Evolutionary conservation across 2,888 invertebrate genomes (phyloP), one percentile per base, ranked within the genome.

Genomic region (Flexamia atlantica): DNA sequence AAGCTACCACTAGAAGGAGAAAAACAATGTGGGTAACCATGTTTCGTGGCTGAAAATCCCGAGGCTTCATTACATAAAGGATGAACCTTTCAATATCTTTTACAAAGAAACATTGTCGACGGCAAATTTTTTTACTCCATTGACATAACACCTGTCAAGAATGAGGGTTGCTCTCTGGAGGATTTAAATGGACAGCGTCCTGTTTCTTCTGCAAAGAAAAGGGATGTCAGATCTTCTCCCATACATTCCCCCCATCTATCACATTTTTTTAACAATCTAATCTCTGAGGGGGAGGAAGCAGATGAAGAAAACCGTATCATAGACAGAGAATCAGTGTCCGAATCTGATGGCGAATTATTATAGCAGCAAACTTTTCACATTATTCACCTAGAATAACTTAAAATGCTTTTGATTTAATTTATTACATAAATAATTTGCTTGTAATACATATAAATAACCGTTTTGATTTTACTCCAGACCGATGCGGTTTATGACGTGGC

Each of bases 71-170:
- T 83, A 79, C 68, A 4, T 60, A n/a, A 83, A 83, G 42, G 76
- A 76, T n/a, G 30, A 76, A 60, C 83, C 79, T 9, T 79, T 28
- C 83, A 79, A 60, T 40, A 76, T 83, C n/a, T 83, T 83, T 40
- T 83, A 76, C 79, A 83, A 83, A 64, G 64, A 76, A 74, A 83
- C 23, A 20, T 83, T 12, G 64, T 40, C 32, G 83, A 83, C 17
- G 76, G 79, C 57, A 42, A 79, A 4, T 32, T n/a, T 12, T 83
- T 83, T 40, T 42, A 14, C 40, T 17, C 36, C 20, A 46, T 74
- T 74, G 83, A 83, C 74, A 83, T 74, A 3, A 53, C 53, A 14
- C 83, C 74, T 36, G 32, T 57, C 23, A 83, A 25, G 57, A 53
- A 57, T 74, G 83, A 3, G 36, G 57, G 25, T 12, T 23, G 20